phyloP scores from a whole-genome alignment of 2,888 invertebrate genomes.

The Apodemia mormo region DNA sequence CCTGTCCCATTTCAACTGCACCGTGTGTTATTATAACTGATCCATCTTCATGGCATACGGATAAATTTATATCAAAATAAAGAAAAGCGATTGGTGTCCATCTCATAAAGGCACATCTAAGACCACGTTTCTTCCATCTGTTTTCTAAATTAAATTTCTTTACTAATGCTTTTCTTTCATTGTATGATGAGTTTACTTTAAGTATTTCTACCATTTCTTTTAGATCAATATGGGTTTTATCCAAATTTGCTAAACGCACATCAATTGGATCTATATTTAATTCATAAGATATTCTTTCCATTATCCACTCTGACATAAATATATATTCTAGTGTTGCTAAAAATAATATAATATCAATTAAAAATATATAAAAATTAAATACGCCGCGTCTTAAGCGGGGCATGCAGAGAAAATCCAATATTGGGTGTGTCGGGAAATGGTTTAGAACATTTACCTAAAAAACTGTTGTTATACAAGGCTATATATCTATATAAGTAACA shows the following conservation, averaged over 20 bases:
- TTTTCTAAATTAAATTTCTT: conserved; percentile 83
- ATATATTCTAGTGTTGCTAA: conserved; percentile 77
- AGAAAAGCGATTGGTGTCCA: conserved; percentile 65
- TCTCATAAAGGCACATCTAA: conserved; percentile 82
- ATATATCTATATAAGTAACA: too few relatives aligned
- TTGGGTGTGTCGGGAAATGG: too few relatives aligned
- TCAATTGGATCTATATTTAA: conserved; percentile 78
- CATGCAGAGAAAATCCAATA: neutral
- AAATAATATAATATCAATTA: conserved; percentile 14
- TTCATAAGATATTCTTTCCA: conserved; percentile 83
- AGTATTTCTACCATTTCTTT: conserved; percentile 75
- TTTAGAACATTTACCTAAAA: too few relatives aligned
- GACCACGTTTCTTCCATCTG: conserved; percentile 87
- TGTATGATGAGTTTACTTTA: conserved; percentile 74
- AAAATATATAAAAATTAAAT: too few relatives aligned
- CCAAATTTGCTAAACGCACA: conserved; percentile 78
- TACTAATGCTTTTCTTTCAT: conserved; percentile 66
- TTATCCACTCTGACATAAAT: conserved; percentile 80
- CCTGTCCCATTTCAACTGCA: conserved; percentile 87
- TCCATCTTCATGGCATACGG: conserved; percentile 84
- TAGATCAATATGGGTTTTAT: conserved; percentile 46
- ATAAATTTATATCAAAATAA: conserved; percentile 71
- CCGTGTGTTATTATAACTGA: conserved; percentile 84
- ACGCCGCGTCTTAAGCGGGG: neutral
- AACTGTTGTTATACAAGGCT: too few relatives aligned